These are phyloP conservation scores for Cynocephalus volans DNA, from an alignment of 2,113 vertebrate species.

Conservation along the genomic window DNA sequence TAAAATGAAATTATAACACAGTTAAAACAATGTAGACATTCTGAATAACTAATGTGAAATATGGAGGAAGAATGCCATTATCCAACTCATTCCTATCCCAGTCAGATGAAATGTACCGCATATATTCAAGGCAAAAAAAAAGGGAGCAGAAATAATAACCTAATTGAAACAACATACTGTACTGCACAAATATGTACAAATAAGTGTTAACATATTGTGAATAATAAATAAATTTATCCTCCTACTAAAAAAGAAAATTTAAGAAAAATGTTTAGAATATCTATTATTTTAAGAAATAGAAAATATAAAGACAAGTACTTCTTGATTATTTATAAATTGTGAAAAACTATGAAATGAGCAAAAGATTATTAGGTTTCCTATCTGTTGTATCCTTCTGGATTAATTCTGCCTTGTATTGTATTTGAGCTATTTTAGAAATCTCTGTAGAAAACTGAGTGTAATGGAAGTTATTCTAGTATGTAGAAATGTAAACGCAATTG, in stretches of 20 bases:
- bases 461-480: background rate
- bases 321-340: background rate
- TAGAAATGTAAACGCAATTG: background rate
- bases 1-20: background rate
- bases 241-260: background rate
- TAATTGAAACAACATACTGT: no score
- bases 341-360: background rate
- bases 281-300: background rate
- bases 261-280: background rate
- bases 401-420: background rate
- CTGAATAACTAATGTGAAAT: background rate
- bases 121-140: background rate
- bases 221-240: no score
- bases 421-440: background rate
- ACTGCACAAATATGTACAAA: no score
- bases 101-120: background rate
- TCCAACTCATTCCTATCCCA: background rate
- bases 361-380: background rate
- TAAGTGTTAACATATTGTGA: no score
- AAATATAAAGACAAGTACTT: background rate
- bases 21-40: background rate
- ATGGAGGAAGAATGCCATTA: accelerated
- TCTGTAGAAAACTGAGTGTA: background rate
- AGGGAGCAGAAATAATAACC: background rate
- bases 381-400: no score